Evolutionary conservation across 2,888 invertebrate species (phyloP).

Genomic region (Fragum whitleyi): DNA sequence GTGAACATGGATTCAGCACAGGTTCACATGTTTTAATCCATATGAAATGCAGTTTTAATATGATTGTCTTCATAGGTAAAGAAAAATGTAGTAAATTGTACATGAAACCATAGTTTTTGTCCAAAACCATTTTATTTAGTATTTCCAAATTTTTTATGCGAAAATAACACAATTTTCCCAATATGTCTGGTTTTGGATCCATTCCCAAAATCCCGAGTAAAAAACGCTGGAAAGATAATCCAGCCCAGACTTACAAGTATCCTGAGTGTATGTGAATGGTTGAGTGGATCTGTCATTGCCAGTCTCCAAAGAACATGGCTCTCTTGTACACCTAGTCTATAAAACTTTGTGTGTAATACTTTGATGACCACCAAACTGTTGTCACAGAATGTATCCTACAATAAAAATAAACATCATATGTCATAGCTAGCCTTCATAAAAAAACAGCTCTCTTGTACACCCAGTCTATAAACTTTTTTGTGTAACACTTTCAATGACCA

Average conservation of each 20-base stretch:
- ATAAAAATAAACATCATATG: conserved; percentile 62
- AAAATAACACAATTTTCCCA: too few relatives aligned
- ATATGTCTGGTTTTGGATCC: too few relatives aligned
- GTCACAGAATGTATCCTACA: conserved; percentile 72
- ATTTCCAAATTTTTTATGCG: too few relatives aligned
- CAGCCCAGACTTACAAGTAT: conserved; percentile 71
- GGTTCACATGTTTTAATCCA: too few relatives aligned
- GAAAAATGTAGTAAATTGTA: too few relatives aligned
- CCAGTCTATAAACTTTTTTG: conserved; percentile 63
- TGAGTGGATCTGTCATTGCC: conserved; percentile 74
- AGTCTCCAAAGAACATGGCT: conserved; percentile 74
- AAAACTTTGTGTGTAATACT: conserved; percentile 74
- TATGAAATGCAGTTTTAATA: too few relatives aligned
- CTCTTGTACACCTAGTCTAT: conserved; percentile 75
- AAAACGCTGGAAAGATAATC: too few relatives aligned
- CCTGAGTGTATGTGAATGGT: conserved; percentile 75
- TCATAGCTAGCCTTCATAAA: conserved; percentile 70
- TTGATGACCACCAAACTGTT: conserved; percentile 76
- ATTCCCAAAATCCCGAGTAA: too few relatives aligned
- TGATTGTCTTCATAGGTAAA: too few relatives aligned
- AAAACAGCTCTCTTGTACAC: conserved; percentile 78
- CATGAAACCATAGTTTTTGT: too few relatives aligned
- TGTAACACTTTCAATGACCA: conserved; percentile 81
- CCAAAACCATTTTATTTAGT: too few relatives aligned
- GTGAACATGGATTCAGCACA: too few relatives aligned